These are phyloP conservation scores for Drosophila malerkotliana DNA, from an alignment of 1,140 invertebrate species.

Conservation along the genomic window DNA sequence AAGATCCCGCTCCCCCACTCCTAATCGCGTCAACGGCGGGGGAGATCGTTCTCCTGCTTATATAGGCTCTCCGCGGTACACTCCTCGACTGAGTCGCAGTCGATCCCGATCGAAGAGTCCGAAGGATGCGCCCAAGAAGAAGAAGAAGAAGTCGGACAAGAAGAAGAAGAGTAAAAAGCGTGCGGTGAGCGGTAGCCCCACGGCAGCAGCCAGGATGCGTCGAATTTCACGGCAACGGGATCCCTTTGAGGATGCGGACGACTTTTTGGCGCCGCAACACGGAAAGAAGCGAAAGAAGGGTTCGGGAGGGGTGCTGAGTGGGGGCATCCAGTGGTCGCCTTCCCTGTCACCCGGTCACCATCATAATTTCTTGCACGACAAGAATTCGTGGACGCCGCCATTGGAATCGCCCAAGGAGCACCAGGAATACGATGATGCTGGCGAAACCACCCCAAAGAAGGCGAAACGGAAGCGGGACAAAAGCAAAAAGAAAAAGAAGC, in stretches of 20 bases:
- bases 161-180: constrained; percentile 76
- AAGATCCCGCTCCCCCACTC: constrained; percentile 62
- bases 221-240: constrained; percentile 71
- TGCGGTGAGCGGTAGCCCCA: constrained; percentile 59
- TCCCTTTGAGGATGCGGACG: constrained; percentile 63
- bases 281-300: constrained; percentile 53
- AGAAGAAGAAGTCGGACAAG: constrained; percentile 72
- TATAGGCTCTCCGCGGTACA: constrained; percentile 64
- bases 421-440: constrained; percentile 42
- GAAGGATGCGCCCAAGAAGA: constrained; percentile 59
- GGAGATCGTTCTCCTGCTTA: constrained; percentile 49
- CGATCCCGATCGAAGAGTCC: constrained; percentile 64
- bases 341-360: constrained; percentile 66
- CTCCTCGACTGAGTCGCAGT: constrained; percentile 64
- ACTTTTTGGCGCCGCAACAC: constrained; percentile 56
- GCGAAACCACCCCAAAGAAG: constrained; percentile 66
- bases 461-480: constrained; percentile 81
- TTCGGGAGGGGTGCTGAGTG: background rate
- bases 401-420: constrained; percentile 84
- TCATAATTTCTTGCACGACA: constrained; percentile 45
- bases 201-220: constrained; percentile 41
- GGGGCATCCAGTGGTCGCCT: constrained; percentile 56
- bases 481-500: constrained; percentile 79
- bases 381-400: constrained; percentile 79
- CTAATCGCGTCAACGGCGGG: constrained; percentile 63